Evolutionary conservation across 2,797 vertebrate species (phyloP).

Genomic region (Siniperca obscura): DNA sequence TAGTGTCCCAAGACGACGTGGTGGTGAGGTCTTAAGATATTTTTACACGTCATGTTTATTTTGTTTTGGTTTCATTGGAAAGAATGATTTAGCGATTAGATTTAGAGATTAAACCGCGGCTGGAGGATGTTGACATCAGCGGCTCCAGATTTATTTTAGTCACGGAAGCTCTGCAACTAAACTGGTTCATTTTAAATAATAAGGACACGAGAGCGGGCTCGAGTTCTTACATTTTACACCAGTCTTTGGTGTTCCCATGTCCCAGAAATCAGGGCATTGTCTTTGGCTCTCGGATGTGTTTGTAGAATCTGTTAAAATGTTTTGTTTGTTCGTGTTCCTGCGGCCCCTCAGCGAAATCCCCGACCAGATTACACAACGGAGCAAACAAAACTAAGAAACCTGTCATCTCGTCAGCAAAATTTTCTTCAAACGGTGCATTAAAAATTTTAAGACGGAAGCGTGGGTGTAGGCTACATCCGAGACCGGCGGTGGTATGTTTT

Average conservation of each 20-base stretch:
- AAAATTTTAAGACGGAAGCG: constrained; percentile 54
- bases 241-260: neutral
- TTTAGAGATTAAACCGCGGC: neutral
- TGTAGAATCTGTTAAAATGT: neutral
- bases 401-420: constrained; percentile 42
- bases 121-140: constrained; percentile 6
- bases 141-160: neutral
- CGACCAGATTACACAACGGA: constrained; percentile 37
- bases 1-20: too few species aligned
- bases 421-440: constrained; percentile 7
- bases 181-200: neutral
- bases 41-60: neutral
- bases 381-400: constrained; percentile 12
- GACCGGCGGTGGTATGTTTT: constrained; percentile 52
- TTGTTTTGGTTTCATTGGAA: neutral
- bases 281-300: neutral
- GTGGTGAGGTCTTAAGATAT: neutral
- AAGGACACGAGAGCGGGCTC: fast-evolving
- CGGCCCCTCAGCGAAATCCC: constrained; percentile 47
- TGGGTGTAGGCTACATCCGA: constrained; percentile 44
- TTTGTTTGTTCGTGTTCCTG: constrained; percentile 4
- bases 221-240: neutral
- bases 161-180: neutral
- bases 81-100: neutral
- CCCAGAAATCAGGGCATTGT: neutral